These are phyloP conservation scores for Brachionus angularis DNA, from an alignment of 1,140 invertebrate species.

Conservation along the genomic window DNA sequence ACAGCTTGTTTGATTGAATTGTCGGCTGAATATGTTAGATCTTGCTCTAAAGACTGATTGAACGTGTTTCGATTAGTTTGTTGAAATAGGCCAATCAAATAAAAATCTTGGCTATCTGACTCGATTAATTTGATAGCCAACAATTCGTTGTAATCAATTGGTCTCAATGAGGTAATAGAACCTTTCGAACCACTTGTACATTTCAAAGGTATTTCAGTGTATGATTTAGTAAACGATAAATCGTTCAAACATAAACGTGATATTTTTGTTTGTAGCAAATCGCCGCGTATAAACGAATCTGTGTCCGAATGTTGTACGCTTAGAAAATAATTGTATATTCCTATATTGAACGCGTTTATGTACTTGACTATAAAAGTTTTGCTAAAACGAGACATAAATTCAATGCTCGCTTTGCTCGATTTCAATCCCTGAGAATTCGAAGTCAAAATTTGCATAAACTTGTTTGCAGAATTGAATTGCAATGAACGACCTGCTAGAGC, in stretches of 20 bases:
- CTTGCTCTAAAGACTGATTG: neutral
- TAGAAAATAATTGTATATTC: constrained; percentile 27
- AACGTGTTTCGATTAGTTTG: neutral
- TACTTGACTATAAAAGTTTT: constrained; percentile 32
- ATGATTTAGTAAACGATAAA: constrained; percentile 24
- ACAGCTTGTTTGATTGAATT: neutral
- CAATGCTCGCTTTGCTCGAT: constrained; percentile 39
- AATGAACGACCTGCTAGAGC: constrained; percentile 16
- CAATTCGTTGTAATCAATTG: constrained; percentile 1
- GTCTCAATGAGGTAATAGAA: neutral
- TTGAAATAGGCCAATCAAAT: constrained; percentile 8
- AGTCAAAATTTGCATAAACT: constrained; percentile 14
- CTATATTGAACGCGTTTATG: constrained; percentile 13
- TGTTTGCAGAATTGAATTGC: neutral
- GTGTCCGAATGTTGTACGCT: constrained; percentile 29
- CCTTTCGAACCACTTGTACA: neutral
- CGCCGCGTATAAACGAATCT: neutral
- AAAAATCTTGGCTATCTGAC: neutral
- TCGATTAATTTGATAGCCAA: neutral
- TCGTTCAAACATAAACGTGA: constrained; percentile 21
- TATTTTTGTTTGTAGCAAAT: neutral
- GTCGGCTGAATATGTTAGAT: too few species aligned
- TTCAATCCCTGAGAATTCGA: constrained; percentile 9
- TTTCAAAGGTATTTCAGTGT: constrained; percentile 23
- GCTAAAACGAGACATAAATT: constrained; percentile 18